Base-by-base conservation (phyloP, 1,140 invertebrate genomes). In the Idris sp. region DNA sequence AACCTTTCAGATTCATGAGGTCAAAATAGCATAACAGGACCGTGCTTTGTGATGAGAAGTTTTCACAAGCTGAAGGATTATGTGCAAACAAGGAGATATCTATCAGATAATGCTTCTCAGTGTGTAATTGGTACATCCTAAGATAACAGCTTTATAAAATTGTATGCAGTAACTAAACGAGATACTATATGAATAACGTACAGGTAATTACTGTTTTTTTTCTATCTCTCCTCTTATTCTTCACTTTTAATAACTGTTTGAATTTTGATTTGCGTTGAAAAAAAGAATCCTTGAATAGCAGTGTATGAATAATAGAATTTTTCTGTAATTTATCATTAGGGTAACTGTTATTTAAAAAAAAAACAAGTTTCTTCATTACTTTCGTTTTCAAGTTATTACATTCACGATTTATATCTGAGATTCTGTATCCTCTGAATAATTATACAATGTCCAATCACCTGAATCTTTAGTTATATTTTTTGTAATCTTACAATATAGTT, bases 21-120 rank as follows among this genome's bases (percentile, higher is more conserved):
- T 59, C 59, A 59, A 73, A 46, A 15, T 40, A 44, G 40, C 44
- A 16, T 61, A 62, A 68, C 62, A 74, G 62, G 31, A 68, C 43
- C 43, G 46, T 14, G 35, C 36, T 54, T 53, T 53, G 67, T 61
- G 54, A 16, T n/a, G 25, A 54, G 38, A 36, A 41, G 30, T 67
- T 46, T 62, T 61, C 61, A 38, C 54, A 61, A 38, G 43, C 31
- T n/a, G n/a, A n/a, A 19, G 40, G 26, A 67, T 74, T 74, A 67
- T 74, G 53, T 53, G 61, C 53, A 61, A 59, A 61, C 28, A 36
- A 58, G 59, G 18, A 30, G 71, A 65, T 67, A 33, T 14, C 15
- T 30, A 54, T 58, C 61, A 14, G 38, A 44, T 62, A 49, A 73
- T 58, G 18, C 30, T 15, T 41, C 11, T 7, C 15, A 16, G 3